Evolutionary conservation across 2,888 invertebrate genomes (phyloP).

Genomic region (Balanococcus diminutus): DNA sequence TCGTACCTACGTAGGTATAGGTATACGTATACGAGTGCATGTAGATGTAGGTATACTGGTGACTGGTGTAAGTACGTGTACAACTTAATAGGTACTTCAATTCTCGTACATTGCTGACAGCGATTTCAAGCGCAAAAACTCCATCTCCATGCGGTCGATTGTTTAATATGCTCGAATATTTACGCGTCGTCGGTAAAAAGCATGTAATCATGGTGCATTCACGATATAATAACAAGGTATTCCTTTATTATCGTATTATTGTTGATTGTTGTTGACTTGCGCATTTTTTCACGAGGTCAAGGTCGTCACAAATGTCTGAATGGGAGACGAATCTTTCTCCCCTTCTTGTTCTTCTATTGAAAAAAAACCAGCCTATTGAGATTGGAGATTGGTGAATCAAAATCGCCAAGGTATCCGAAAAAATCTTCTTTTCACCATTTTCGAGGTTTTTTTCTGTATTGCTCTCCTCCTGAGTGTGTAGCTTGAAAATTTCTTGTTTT

Average conservation of each 20-base stretch:
- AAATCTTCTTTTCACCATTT: not conserved
- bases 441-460: not conserved
- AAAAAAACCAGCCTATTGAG: too few relatives aligned
- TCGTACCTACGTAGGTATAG: not conserved
- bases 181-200: slow-evolving; percentile 5
- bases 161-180: not conserved
- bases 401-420: too few relatives aligned
- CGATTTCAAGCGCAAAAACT: not conserved
- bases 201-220: not conserved
- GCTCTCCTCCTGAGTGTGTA: too few relatives aligned
- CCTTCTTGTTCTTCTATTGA: too few relatives aligned
- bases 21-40: too few relatives aligned
- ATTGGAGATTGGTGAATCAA: too few relatives aligned
- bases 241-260: not conserved
- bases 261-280: not conserved
- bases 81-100: not conserved
- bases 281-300: slow-evolving; percentile 11
- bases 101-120: not conserved
- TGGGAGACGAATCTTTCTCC: not conserved
- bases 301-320: not conserved
- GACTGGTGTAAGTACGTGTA: not conserved
- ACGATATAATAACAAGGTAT: slow-evolving; percentile 1
- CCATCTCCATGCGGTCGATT: not conserved
- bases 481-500: too few relatives aligned
- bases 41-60: not conserved